Evolutionary conservation across 1,140 invertebrate species (phyloP).

Genomic region (Frieseomelitta varia): DNA sequence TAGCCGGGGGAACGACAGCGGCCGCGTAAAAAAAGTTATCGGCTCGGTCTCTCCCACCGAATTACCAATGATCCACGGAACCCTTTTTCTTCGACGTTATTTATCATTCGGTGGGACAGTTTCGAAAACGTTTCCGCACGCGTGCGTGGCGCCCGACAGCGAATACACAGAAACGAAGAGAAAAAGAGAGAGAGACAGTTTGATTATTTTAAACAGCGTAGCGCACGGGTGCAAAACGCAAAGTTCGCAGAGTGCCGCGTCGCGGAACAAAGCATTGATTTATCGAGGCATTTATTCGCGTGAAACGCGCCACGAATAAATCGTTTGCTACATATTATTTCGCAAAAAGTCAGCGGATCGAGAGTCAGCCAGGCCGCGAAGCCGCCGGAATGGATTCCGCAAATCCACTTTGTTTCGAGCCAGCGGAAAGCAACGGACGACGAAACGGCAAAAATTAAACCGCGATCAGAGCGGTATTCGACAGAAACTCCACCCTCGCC

Average conservation of each 20-base stretch:
- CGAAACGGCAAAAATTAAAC: constrained; percentile 54
- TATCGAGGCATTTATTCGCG: constrained; percentile 32
- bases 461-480: constrained; percentile 10
- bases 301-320: constrained; percentile 22
- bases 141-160: too few relatives aligned
- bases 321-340: constrained; percentile 7
- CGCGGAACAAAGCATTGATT: constrained; percentile 31
- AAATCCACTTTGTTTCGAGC: constrained; percentile 5
- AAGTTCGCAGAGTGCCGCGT: not conserved
- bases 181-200: not conserved
- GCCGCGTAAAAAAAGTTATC: constrained; percentile 38
- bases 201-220: constrained; percentile 7
- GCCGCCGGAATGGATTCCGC: not conserved
- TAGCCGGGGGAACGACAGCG: constrained; percentile 22
- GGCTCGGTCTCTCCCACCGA: constrained; percentile 1
- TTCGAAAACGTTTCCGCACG: constrained; percentile 18
- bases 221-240: not conserved
- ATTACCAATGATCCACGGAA: constrained; percentile 32
- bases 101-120: constrained; percentile 38
- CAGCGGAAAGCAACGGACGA: not conserved
- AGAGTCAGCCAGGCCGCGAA: not conserved
- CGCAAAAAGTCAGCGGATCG: constrained; percentile 11
- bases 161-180: too few relatives aligned
- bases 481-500: too few relatives aligned
- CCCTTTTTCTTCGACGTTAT: constrained; percentile 29